Evolutionary conservation across 1,140 invertebrate species (phyloP).

Genomic region (Zaprionus ornatus): DNA sequence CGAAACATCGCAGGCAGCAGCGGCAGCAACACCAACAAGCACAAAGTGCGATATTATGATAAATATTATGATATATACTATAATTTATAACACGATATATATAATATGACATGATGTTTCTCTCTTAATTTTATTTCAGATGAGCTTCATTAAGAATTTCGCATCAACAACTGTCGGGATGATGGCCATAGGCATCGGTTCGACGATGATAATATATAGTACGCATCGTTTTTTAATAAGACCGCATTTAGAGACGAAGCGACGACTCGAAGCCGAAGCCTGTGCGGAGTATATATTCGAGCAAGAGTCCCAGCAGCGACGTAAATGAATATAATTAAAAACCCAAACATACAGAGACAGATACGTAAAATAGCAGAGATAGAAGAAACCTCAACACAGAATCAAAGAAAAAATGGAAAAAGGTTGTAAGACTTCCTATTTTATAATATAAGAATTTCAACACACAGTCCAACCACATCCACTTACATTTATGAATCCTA

Average conservation of each 20-base stretch:
- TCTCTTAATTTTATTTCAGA: constrained; percentile 65
- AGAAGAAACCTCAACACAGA: neutral
- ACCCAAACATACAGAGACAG: neutral
- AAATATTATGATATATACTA: too few relatives aligned
- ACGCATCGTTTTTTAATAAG: constrained; percentile 67
- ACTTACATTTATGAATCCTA: neutral
- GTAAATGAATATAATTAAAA: neutral
- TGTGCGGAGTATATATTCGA: constrained; percentile 79
- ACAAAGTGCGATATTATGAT: constrained; percentile 49
- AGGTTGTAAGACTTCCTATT: neutral
- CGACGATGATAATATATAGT: constrained; percentile 55
- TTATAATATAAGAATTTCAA: neutral
- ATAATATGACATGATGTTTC: constrained; percentile 35
- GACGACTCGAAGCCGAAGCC: constrained; percentile 66
- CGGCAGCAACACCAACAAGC: constrained; percentile 4
- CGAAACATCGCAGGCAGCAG: constrained; percentile 4
- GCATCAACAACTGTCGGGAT: constrained; percentile 74
- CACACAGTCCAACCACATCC: neutral
- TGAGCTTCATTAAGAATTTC: constrained; percentile 82
- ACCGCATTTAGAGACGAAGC: constrained; percentile 59
- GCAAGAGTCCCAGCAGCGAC: constrained; percentile 61
- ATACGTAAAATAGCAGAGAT: neutral
- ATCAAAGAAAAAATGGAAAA: neutral
- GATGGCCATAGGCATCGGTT: constrained; percentile 78
- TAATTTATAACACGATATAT: neutral